phyloP scores from a whole-genome alignment of 2,113 vertebrate genomes.

The Piprites chloris region DNA sequence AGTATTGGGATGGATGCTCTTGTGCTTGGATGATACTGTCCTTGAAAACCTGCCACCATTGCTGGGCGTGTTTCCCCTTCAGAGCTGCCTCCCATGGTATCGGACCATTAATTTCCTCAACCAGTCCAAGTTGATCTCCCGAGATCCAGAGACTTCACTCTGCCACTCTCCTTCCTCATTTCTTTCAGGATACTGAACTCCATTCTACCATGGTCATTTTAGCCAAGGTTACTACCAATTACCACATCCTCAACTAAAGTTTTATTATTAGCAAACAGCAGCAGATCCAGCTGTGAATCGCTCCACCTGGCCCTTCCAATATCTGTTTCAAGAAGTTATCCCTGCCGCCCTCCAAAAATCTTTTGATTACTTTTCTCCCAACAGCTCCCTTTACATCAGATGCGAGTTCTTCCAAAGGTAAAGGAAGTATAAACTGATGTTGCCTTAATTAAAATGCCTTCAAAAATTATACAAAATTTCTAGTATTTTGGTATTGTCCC shows the following conservation, averaged over 20 bases:
- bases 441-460: background rate
- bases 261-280: background rate
- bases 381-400: background rate
- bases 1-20: background rate
- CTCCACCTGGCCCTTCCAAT: background rate
- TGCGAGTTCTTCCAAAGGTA: background rate
- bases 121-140: background rate
- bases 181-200: background rate
- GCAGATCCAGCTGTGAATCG: background rate
- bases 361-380: background rate
- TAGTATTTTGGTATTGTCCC: background rate
- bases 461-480: background rate
- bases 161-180: background rate
- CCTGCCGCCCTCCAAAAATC: background rate
- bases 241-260: background rate
- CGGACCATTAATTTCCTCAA: background rate
- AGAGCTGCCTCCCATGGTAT: background rate
- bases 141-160: background rate
- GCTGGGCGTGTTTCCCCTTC: background rate
- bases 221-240: background rate
- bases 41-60: background rate
- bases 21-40: background rate
- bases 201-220: background rate
- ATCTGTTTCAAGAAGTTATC: background rate
- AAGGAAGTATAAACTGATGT: background rate